A percentile compares a stretch with the other conserved stretches of the same genome.
Evolutionary conservation across 2,797 vertebrate genomes (phyloP).

Genomic region (Tokudaia muenninki): DNA sequence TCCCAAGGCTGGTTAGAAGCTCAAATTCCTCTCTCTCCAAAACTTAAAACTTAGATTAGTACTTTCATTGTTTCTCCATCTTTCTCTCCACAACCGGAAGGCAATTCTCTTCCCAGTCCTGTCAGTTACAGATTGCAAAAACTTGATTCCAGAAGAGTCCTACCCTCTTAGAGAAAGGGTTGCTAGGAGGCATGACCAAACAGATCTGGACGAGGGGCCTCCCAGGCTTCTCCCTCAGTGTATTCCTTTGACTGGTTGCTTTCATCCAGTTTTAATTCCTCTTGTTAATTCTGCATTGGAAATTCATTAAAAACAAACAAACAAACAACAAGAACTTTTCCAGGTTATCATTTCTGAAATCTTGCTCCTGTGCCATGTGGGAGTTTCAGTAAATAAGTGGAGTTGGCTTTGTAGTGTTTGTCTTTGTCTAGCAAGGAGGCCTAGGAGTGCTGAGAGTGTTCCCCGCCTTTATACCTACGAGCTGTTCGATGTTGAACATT

Average conservation of each 20-base stretch:
- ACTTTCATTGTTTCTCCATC: not conserved
- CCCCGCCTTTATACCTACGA: not conserved
- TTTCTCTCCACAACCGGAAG: not conserved
- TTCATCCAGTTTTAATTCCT: not conserved
- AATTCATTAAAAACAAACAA: not conserved
- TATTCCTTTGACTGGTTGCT: not conserved
- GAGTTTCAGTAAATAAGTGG: not conserved
- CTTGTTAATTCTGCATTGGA: not conserved
- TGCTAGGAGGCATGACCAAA: not conserved
- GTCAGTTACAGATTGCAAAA: not conserved
- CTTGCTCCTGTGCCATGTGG: not conserved
- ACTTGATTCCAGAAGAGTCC: not conserved
- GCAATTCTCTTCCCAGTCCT: not conserved
- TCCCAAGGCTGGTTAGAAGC: not conserved
- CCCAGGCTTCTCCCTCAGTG: not conserved
- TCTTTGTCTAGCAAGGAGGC: not conserved
- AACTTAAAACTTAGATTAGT: not conserved
- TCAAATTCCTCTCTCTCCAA: not conserved
- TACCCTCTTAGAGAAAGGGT: not conserved
- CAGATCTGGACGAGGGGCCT: too few species aligned
- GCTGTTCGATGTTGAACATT: not conserved
- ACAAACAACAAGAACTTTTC: not conserved
- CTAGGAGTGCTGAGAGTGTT: not conserved
- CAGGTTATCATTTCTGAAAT: not conserved
- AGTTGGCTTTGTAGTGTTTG: not conserved